Conservation (phyloP, 2,888 invertebrate species). For the Pyrrhopygopsis socrates region DNA sequence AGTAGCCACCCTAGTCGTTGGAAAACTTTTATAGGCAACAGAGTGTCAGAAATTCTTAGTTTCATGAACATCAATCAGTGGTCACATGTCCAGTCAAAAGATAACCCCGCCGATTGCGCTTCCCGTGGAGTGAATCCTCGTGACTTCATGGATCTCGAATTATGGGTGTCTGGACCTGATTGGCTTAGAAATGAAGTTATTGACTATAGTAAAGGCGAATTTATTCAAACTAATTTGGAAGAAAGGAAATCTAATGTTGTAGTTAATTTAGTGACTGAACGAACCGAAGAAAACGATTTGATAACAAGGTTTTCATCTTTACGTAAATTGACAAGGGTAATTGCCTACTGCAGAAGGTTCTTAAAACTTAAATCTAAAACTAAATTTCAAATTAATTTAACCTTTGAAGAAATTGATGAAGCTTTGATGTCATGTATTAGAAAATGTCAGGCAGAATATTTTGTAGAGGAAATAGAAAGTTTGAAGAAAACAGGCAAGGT, state of each 20-base stretch:
- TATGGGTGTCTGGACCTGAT: neutral
- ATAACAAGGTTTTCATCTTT: neutral
- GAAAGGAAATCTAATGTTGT: neutral
- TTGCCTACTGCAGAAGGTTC: slow-evolving; percentile 61
- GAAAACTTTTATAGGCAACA: slow-evolving; percentile 83
- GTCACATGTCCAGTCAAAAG: slow-evolving; percentile 74
- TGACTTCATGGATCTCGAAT: neutral
- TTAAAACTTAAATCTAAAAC: neutral
- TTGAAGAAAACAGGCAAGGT: neutral
- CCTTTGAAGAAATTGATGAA: slow-evolving; percentile 17
- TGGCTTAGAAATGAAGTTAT: neutral
- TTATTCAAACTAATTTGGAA: neutral
- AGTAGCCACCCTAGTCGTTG: slow-evolving; percentile 64
- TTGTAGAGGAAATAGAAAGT: slow-evolving; percentile 13
- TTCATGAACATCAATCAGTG: slow-evolving; percentile 60
- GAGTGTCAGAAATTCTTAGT: slow-evolving; percentile 78
- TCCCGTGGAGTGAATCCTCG: slow-evolving; percentile 65
- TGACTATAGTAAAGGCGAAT: neutral
- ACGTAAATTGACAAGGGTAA: slow-evolving; percentile 10
- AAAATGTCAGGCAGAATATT: slow-evolving; percentile 36
- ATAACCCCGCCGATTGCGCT: slow-evolving; percentile 83
- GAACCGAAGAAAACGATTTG: neutral
- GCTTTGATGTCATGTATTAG: slow-evolving; percentile 44
- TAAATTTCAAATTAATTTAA: slow-evolving; percentile 11
- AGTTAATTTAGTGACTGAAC: neutral